phyloP scores from a whole-genome alignment of 2,888 invertebrate species.

The Cerastis rubricosa region DNA sequence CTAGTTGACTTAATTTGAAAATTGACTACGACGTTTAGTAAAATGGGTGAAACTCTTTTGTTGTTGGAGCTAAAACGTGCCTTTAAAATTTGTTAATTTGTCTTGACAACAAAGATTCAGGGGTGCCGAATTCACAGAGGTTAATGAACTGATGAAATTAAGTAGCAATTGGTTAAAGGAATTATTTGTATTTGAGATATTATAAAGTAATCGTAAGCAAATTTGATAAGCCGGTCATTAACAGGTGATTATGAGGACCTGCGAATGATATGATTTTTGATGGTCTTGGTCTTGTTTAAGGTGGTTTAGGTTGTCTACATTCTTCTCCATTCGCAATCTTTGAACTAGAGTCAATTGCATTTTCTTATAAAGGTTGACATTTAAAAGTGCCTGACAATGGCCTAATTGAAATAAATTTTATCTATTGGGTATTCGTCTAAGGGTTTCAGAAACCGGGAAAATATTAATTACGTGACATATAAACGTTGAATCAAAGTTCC shows the following conservation, averaged over 20 bases:
- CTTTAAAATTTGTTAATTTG: slow-evolving; percentile 33
- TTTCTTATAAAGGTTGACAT: neutral
- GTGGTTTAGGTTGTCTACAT: neutral
- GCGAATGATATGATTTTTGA: neutral
- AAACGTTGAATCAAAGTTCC: neutral
- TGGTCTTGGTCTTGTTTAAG: neutral
- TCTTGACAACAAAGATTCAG: slow-evolving; percentile 26
- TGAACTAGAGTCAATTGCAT: neutral
- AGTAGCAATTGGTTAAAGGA: neutral
- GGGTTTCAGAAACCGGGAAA: neutral
- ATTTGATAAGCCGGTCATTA: neutral
- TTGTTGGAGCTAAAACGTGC: slow-evolving; percentile 33
- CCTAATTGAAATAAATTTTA: neutral
- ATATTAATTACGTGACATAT: neutral
- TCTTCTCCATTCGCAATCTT: neutral
- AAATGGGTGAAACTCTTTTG: slow-evolving; percentile 53
- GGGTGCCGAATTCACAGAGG: slow-evolving; percentile 17
- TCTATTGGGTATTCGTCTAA: neutral
- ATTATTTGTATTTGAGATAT: neutral
- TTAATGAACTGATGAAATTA: slow-evolving; percentile 12
- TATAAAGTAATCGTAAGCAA: neutral
- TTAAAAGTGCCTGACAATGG: neutral
- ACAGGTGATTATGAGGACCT: neutral
- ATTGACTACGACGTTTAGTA: slow-evolving; percentile 48
- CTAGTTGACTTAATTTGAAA: slow-evolving; percentile 66